phyloP scores from a whole-genome alignment of 2,888 invertebrate genomes.

The Eristalis tenax region DNA sequence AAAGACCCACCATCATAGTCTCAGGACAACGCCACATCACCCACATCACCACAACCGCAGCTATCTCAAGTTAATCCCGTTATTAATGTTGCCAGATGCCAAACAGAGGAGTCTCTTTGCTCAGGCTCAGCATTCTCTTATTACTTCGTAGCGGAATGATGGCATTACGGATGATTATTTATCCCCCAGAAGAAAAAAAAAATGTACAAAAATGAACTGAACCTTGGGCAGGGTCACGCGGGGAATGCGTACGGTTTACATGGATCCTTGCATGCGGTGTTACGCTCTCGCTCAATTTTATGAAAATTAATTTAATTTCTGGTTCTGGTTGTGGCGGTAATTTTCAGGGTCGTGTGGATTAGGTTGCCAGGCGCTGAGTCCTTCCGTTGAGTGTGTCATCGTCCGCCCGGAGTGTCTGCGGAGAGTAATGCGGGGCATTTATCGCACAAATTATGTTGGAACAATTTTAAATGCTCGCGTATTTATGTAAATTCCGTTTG shows the following conservation, averaged over 20 bases:
- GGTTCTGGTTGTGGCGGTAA: constrained; percentile 46
- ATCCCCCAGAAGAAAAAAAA: constrained; percentile 18
- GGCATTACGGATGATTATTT: constrained; percentile 53
- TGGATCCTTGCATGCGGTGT: constrained; percentile 6
- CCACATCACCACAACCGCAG: constrained; percentile 16
- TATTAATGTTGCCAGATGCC: constrained; percentile 61
- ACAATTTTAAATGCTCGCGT: constrained; percentile 39
- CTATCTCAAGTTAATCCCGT: constrained; percentile 55
- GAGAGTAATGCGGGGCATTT: constrained; percentile 21
- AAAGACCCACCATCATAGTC: not conserved
- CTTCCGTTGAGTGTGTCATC: not conserved
- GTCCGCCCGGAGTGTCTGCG: not conserved
- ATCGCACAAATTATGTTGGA: constrained; percentile 38
- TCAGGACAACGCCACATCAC: not conserved
- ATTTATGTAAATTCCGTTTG: constrained; percentile 57
- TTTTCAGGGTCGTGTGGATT: constrained; percentile 45
- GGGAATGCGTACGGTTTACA: constrained; percentile 7
- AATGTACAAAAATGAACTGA: constrained; percentile 8
- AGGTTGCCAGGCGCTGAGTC: constrained; percentile 29
- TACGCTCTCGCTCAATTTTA: constrained; percentile 42
- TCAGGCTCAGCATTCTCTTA: constrained; percentile 36
- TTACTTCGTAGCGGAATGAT: constrained; percentile 37
- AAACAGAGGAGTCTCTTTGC: constrained; percentile 35
- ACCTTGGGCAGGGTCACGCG: not conserved
- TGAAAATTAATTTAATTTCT: constrained; percentile 58